Evolutionary conservation across 2,888 invertebrate genomes (phyloP).

Genomic region (Caenorhabditis doughertyi): DNA sequence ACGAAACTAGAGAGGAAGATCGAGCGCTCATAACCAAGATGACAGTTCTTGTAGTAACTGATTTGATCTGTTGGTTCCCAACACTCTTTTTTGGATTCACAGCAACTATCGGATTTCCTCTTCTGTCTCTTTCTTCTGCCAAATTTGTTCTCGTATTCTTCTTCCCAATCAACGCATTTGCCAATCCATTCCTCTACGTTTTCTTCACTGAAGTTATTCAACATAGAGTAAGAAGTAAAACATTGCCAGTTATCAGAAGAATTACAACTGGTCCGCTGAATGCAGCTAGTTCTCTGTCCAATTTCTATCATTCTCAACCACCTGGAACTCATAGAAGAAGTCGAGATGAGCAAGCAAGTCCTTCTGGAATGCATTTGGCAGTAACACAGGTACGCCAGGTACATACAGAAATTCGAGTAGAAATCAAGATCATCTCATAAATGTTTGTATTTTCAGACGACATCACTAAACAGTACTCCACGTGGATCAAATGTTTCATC

Average conservation of each 20-base stretch:
- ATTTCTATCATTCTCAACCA: constrained; percentile 73
- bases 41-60: constrained; percentile 96
- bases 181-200: constrained; percentile 98
- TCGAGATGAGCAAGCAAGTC: constrained; percentile 36
- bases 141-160: constrained; percentile 95
- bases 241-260: constrained; percentile 70
- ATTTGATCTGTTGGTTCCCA: constrained; percentile 98
- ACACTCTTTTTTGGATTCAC: constrained; percentile 91
- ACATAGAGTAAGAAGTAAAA: constrained; percentile 70
- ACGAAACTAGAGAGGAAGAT: constrained; percentile 75
- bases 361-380: constrained; percentile 48
- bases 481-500: constrained; percentile 69
- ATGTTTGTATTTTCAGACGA: constrained; percentile 62
- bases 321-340: constrained; percentile 61
- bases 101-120: constrained; percentile 92
- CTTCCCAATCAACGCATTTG: constrained; percentile 95
- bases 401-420: background rate
- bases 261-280: constrained; percentile 64
- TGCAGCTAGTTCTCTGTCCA: constrained; percentile 64
- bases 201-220: constrained; percentile 90
- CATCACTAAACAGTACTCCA: constrained; percentile 74
- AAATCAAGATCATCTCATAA: background rate
- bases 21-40: constrained; percentile 85
- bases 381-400: constrained; percentile 67
- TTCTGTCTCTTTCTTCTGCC: constrained; percentile 95